These are phyloP conservation scores for Kryptopterus vitreolus DNA, from an alignment of 2,797 vertebrate genomes.

Conservation along the genomic window DNA sequence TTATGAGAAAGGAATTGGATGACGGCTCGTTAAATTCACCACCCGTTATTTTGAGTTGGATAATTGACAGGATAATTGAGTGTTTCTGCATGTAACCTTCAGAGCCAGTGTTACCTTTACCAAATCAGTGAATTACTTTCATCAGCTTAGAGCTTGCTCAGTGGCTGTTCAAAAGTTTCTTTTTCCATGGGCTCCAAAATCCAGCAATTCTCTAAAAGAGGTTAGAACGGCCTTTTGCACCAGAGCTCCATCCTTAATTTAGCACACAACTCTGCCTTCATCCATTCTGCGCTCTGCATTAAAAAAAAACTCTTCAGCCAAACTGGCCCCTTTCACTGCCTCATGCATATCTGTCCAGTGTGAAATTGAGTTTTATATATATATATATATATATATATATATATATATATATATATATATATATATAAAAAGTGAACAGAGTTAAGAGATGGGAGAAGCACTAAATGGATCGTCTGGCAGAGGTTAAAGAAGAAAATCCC, in stretches of 20 bases:
- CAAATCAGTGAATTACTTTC: not conserved
- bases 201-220: not conserved
- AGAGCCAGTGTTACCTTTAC: not conserved
- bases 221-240: conserved; percentile 20
- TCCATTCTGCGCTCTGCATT: conserved; percentile 27
- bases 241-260: conserved; percentile 24
- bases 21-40: not conserved
- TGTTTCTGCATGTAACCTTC: not conserved
- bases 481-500: conserved; percentile 37
- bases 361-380: conserved; percentile 53
- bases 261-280: conserved; percentile 10
- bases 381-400: conserved; percentile 26
- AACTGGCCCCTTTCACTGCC: conserved; percentile 29
- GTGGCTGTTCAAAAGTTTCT: not conserved
- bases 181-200: conserved; percentile 9
- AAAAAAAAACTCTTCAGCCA: conserved; percentile 38
- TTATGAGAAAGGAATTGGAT: not conserved
- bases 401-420: conserved; percentile 16
- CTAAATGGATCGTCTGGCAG: conserved; percentile 21
- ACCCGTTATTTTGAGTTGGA: not conserved
- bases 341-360: conserved; percentile 37
- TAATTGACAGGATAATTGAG: conserved; percentile 6
- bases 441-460: conserved; percentile 21
- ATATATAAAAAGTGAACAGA: conserved; percentile 14
- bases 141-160: not conserved